Percentiles rank a stretch among this genome's conserved stretches.
Evolutionary conservation across 2,113 vertebrate genomes (phyloP).

Genomic region (Chloebia gouldiae): DNA sequence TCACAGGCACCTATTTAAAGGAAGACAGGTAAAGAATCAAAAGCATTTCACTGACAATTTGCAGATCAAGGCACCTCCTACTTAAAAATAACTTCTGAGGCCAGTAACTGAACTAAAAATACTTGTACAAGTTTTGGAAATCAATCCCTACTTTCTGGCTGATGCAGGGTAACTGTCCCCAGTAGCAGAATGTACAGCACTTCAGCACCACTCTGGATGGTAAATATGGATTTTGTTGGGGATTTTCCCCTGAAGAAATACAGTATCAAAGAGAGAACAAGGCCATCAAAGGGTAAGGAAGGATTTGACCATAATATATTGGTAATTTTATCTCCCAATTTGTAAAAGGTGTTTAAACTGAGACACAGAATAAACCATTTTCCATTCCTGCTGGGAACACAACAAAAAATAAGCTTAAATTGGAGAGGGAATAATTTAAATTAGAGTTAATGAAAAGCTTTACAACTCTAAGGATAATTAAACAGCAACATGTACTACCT

Average conservation of each 20-base stretch:
- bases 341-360: background rate
- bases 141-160: background rate
- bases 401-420: background rate
- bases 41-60: background rate
- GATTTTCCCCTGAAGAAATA: background rate
- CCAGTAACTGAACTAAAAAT: constrained; percentile 5
- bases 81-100: background rate
- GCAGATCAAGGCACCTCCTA: background rate
- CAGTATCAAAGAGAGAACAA: background rate
- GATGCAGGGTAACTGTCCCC: background rate
- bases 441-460: background rate
- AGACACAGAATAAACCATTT: background rate
- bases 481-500: background rate
- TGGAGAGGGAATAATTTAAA: background rate
- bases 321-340: background rate
- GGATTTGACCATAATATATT: background rate
- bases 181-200: background rate
- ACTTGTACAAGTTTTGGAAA: background rate
- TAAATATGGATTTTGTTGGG: background rate
- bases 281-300: background rate
- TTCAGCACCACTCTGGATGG: background rate
- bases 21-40: background rate
- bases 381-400: background rate
- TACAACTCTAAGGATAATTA: background rate
- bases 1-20: background rate